These are phyloP conservation scores for Epinephelus coioides DNA, from an alignment of 2,797 vertebrate species.

Conservation along the genomic window DNA sequence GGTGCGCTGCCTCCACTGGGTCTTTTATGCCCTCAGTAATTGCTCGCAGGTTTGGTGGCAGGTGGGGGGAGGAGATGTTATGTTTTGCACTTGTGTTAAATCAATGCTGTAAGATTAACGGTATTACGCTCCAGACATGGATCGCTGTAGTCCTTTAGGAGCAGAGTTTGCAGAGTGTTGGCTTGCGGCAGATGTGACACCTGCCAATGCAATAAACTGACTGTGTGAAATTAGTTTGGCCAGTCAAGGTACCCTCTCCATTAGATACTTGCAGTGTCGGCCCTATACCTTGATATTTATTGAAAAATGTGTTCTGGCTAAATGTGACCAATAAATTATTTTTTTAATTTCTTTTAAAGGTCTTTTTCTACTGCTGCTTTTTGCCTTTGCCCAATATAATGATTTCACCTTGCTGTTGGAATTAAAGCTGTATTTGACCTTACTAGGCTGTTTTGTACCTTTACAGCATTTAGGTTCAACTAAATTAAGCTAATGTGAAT, in stretches of 20 bases:
- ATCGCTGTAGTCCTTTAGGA: not conserved
- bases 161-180: not conserved
- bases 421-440: not conserved
- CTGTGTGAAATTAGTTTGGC: constrained; percentile 11
- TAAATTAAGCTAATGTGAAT: no score
- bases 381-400: not conserved
- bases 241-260: constrained; percentile 16
- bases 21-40: constrained; percentile 15
- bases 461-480: no score
- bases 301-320: not conserved
- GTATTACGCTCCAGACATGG: not conserved
- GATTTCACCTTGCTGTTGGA: not conserved
- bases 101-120: constrained; percentile 3
- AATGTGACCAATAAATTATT: not conserved
- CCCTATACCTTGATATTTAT: not conserved
- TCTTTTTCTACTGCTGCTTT: not conserved
- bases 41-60: constrained; percentile 4
- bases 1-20: not conserved
- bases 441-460: no score
- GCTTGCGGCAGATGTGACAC: not conserved
- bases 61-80: not conserved
- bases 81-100: not conserved
- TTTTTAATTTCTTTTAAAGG: not conserved
- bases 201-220: constrained; percentile 15
- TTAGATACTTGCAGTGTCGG: constrained; percentile 11